phyloP scores from a whole-genome alignment of 2,113 vertebrate species.

The Rhinoderma darwinii region DNA sequence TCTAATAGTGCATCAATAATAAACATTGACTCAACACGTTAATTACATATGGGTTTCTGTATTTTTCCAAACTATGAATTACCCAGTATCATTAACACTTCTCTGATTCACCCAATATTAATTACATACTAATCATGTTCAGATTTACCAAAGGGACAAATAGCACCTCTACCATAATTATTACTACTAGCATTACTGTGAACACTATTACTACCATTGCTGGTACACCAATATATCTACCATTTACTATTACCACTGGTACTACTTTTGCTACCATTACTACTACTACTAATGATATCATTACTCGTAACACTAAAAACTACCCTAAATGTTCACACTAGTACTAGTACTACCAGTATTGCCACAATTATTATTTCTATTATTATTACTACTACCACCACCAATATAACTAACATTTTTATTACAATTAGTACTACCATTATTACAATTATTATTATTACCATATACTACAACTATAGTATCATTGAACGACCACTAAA shows the following conservation, averaged over 20 bases:
- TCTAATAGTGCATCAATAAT: neutral
- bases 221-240: too few relatives aligned
- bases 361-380: neutral
- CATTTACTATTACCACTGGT: neutral
- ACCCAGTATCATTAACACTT: neutral
- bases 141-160: neutral
- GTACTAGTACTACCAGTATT: too few relatives aligned
- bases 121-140: neutral
- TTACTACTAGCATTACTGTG: neutral
- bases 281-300: neutral
- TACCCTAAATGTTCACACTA: too few relatives aligned
- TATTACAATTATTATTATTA: neutral
- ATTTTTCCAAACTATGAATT: neutral
- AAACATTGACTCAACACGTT: neutral
- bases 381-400: neutral
- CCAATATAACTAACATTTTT: too few relatives aligned
- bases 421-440: too few relatives aligned
- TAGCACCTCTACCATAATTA: neutral
- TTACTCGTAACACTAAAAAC: too few relatives aligned
- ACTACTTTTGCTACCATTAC: neutral
- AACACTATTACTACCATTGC: neutral
- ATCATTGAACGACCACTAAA: neutral
- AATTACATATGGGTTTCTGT: neutral
- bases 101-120: neutral
- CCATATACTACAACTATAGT: neutral